phyloP scores from a whole-genome alignment of 2,113 vertebrate genomes.

The Rhinichthys klamathensis region DNA sequence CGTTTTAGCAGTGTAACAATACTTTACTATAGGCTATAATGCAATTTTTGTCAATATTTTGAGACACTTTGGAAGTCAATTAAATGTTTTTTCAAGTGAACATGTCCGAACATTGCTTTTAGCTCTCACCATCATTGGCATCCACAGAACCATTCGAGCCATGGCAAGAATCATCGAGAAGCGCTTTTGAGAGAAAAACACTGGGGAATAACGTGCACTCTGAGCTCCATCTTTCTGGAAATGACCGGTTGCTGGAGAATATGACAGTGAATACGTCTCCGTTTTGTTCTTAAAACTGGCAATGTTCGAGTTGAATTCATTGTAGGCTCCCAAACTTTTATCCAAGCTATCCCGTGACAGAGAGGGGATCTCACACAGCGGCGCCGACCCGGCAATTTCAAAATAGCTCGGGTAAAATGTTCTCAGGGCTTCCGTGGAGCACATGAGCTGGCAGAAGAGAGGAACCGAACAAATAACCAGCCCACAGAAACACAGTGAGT shows the following conservation, averaged over 20 bases:
- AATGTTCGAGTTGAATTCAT: slow-evolving; percentile 61
- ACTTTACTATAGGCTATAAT: background rate
- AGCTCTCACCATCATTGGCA: slow-evolving; percentile 95
- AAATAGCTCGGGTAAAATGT: slow-evolving; percentile 70
- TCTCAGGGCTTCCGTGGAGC: slow-evolving; percentile 82
- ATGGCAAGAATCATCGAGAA: slow-evolving; percentile 92
- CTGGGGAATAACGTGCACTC: slow-evolving; percentile 66
- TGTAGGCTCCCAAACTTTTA: slow-evolving; percentile 73
- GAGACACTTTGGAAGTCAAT: background rate
- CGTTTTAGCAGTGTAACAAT: background rate
- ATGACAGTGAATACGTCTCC: slow-evolving; percentile 56
- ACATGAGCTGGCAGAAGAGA: slow-evolving; percentile 85
- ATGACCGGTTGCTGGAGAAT: slow-evolving; percentile 53
- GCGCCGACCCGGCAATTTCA: slow-evolving; percentile 65
- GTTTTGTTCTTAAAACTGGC: slow-evolving; percentile 63
- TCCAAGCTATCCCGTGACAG: slow-evolving; percentile 74
- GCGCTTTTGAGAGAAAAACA: slow-evolving; percentile 89
- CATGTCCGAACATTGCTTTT: background rate
- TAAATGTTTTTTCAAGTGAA: background rate
- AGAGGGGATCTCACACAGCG: slow-evolving; percentile 68
- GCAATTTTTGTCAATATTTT: background rate
- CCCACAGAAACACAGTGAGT: slow-evolving; percentile 80
- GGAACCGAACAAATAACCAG: slow-evolving; percentile 81
- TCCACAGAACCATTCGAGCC: slow-evolving; percentile 88
- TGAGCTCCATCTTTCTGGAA: slow-evolving; percentile 47